Percentiles rank a stretch among this genome's conserved stretches.
Evolutionary conservation across 2,113 vertebrate species (phyloP).

Genomic region (Sceloporus undulatus): DNA sequence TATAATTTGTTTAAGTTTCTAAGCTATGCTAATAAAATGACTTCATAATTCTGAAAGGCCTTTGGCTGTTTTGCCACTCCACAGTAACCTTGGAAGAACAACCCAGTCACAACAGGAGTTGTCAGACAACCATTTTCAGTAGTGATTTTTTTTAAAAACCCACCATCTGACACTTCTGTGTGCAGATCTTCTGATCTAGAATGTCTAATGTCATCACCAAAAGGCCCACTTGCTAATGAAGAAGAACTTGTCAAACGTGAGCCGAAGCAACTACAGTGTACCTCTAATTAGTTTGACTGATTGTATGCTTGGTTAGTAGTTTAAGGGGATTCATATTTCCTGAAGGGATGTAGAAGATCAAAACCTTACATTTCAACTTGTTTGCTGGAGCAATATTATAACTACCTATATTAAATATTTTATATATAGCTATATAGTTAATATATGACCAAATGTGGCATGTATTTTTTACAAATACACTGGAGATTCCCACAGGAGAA

Average conservation of each 20-base stretch:
- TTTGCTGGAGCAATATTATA: not conserved
- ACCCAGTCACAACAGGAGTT: conserved; percentile 7
- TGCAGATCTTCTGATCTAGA: conserved; percentile 28
- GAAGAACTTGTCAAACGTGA: conserved; percentile 54
- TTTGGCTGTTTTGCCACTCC: not conserved
- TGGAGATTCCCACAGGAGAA: not conserved
- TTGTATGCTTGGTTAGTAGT: not conserved
- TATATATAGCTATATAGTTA: not conserved
- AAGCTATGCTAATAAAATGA: conserved; percentile 4
- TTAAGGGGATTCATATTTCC: conserved; percentile 33
- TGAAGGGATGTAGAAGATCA: conserved; percentile 34
- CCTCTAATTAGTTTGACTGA: conserved; percentile 40
- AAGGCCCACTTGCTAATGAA: conserved; percentile 29
- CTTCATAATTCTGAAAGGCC: not conserved
- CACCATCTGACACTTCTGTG: conserved; percentile 40
- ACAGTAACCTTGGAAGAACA: conserved; percentile 26
- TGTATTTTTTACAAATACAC: not conserved
- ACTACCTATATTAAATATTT: not conserved
- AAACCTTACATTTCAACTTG: not conserved
- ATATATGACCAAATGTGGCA: not conserved
- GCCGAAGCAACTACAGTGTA: conserved; percentile 24
- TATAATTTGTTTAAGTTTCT: conserved; percentile 33
- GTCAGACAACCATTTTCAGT: conserved; percentile 31
- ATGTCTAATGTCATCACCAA: not conserved
- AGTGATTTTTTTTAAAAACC: not conserved